These are phyloP conservation scores for Troglohyphantes excavatus DNA, from an alignment of 2,888 invertebrate species.

Conservation along the genomic window DNA sequence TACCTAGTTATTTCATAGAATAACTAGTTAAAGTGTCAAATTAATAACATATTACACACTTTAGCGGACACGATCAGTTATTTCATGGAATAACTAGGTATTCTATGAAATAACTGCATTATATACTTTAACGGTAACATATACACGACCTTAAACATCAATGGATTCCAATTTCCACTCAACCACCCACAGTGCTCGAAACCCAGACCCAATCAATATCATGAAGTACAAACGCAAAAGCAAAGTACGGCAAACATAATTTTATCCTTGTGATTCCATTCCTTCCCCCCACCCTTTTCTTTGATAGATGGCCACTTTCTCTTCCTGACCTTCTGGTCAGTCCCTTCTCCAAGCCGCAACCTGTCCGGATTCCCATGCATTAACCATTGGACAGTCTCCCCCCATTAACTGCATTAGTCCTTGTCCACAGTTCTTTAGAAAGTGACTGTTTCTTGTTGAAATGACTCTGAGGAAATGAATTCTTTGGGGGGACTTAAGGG, in stretches of 20 bases:
- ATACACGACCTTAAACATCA: too few relatives aligned
- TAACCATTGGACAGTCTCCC: conserved; percentile 54
- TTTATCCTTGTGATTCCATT: conserved; percentile 40
- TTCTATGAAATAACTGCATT: conserved; percentile 70
- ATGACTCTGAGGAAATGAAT: conserved; percentile 47
- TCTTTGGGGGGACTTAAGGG: background rate
- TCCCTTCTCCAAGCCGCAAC: conserved; percentile 56
- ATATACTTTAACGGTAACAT: conserved; percentile 63
- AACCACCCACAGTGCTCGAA: too few relatives aligned
- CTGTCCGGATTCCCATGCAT: conserved; percentile 73
- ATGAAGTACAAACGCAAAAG: background rate
- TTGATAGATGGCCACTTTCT: conserved; percentile 67
- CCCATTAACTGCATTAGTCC: conserved; percentile 63
- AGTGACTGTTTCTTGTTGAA: conserved; percentile 29
- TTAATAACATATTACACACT: too few relatives aligned
- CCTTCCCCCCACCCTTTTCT: too few relatives aligned
- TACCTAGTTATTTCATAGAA: too few relatives aligned
- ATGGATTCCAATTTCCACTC: too few relatives aligned
- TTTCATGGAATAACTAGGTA: conserved; percentile 62
- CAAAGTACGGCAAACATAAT: conserved; percentile 26
- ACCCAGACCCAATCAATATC: too few relatives aligned
- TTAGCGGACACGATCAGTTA: conserved; percentile 66
- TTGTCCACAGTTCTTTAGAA: conserved; percentile 37
- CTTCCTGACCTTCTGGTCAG: conserved; percentile 41
- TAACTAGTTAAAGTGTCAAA: too few relatives aligned